A percentile compares a stretch with the other conserved stretches of the same genome.
phyloP scores from a whole-genome alignment of 2,888 invertebrate species.

The Diplazon laetatorius region DNA sequence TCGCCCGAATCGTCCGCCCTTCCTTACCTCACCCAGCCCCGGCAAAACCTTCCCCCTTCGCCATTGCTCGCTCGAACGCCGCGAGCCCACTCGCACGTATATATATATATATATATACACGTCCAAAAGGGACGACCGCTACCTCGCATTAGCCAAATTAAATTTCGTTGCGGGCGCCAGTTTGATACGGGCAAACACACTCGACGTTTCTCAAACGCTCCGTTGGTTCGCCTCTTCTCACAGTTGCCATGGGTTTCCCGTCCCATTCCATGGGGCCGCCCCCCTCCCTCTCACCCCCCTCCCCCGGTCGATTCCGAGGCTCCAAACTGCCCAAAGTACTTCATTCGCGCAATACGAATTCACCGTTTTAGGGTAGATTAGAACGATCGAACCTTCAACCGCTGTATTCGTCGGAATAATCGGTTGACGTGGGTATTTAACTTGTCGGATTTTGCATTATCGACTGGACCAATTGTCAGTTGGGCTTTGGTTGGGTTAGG shows the following conservation, averaged over 20 bases:
- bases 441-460: too few species aligned
- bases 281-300: not conserved
- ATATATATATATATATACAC: too few species aligned
- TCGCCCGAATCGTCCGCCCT: not conserved
- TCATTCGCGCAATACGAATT: too few species aligned
- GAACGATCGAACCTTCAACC: too few species aligned
- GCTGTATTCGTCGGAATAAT: too few species aligned
- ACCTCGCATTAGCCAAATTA: constrained; percentile 51
- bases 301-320: too few species aligned
- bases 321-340: too few species aligned
- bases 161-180: constrained; percentile 38
- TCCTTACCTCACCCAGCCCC: not conserved
- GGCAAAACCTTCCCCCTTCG: constrained; percentile 7
- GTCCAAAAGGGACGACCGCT: not conserved
- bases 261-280: not conserved
- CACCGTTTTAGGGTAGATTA: too few species aligned
- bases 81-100: not conserved
- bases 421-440: too few species aligned
- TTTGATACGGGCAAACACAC: constrained; percentile 42
- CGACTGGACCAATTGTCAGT: too few species aligned
- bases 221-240: constrained; percentile 2
- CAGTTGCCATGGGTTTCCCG: not conserved
- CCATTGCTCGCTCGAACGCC: constrained; percentile 2
- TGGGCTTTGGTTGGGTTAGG: too few species aligned
- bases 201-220: constrained; percentile 27